Percentiles rank a stretch among this genome's conserved stretches.
phyloP scores from a whole-genome alignment of 2,797 vertebrate genomes.

The Pitangus sulphuratus region DNA sequence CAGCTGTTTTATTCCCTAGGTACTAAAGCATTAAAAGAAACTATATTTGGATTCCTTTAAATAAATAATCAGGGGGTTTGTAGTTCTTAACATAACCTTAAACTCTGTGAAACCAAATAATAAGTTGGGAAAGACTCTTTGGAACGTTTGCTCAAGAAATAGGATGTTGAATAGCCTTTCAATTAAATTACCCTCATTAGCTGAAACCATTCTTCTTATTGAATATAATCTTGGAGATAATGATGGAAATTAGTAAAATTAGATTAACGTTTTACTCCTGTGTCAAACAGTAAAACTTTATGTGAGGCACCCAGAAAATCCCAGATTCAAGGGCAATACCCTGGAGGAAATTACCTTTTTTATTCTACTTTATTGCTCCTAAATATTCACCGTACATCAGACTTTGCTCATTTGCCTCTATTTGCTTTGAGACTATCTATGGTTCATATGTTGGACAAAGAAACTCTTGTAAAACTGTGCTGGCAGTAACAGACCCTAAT shows the following conservation, averaged over 20 bases:
- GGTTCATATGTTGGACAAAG: background rate
- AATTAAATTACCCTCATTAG: background rate
- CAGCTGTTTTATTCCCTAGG: constrained; percentile 52
- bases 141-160: background rate
- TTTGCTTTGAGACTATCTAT: background rate
- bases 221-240: too few species aligned
- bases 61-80: background rate
- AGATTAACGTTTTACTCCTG: background rate
- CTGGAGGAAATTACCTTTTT: background rate
- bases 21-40: constrained; percentile 33
- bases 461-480: background rate
- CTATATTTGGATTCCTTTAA: constrained; percentile 54
- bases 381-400: background rate
- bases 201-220: background rate
- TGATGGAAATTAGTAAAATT: background rate
- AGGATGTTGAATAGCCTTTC: background rate
- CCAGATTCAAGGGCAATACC: background rate
- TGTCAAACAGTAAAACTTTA: background rate
- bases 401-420: background rate
- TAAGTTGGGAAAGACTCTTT: background rate
- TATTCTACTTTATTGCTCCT: background rate
- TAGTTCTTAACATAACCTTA: constrained; percentile 11
- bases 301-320: background rate
- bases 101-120: background rate
- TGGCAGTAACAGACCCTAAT: background rate